Evolutionary conservation across 23 tunicate genomes (phyloP).

Genomic region (Trididemnum miniatum): DNA sequence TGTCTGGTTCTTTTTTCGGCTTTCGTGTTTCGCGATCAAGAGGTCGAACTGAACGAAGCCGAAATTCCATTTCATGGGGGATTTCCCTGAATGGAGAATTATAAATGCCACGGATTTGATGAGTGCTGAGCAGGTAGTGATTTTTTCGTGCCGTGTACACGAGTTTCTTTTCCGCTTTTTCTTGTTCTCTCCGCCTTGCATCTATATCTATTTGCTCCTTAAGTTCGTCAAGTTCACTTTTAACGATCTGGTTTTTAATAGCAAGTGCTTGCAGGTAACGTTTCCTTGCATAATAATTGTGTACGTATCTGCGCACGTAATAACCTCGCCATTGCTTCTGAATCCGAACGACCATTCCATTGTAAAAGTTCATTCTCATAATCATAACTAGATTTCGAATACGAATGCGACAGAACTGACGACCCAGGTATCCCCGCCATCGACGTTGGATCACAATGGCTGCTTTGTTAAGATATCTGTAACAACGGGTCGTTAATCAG

Average conservation of each 20-base stretch:
- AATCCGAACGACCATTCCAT: conserved; percentile 73
- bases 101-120: conserved; percentile 81
- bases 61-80: conserved; percentile 74
- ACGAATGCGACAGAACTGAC: conserved; percentile 37
- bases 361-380: conserved; percentile 76
- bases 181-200: conserved; percentile 30
- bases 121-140: conserved; percentile 88
- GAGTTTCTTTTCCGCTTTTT: conserved; percentile 43
- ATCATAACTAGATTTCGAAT: conserved; percentile 62
- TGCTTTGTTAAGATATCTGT: conserved; percentile 25
- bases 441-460: conserved; percentile 69
- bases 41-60: conserved; percentile 53
- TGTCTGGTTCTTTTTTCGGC: background rate
- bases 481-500: too few relatives aligned
- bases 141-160: conserved; percentile 58
- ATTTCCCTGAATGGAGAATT: conserved; percentile 71
- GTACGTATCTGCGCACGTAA: conserved; percentile 67
- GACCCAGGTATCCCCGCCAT: conserved; percentile 80
- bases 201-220: conserved; percentile 45
- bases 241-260: conserved; percentile 73
- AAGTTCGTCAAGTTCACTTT: conserved; percentile 58
- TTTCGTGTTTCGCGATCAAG: conserved; percentile 16
- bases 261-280: conserved; percentile 77
- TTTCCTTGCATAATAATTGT: conserved; percentile 91
- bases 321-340: conserved; percentile 92